Conservation (phyloP, 2,113 vertebrate species). For the Crypturellus undulatus region DNA sequence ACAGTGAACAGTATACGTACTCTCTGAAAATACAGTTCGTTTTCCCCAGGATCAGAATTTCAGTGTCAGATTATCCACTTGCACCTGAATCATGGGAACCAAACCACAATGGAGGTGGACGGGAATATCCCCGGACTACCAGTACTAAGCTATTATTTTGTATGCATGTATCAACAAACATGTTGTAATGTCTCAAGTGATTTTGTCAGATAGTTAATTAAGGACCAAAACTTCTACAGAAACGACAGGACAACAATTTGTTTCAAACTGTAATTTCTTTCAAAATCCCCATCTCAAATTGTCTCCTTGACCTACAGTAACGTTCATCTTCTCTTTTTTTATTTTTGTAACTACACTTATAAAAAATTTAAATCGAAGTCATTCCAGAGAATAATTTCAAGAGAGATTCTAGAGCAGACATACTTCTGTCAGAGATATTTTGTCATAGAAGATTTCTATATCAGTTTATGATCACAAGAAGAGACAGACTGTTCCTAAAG, state of each 20-base stretch:
- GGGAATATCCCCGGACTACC: background rate
- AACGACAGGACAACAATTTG: background rate
- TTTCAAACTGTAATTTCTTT: slow-evolving; percentile 2
- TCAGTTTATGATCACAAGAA: slow-evolving; percentile 52
- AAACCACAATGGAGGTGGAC: rapidly evolving
- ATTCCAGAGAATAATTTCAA: slow-evolving; percentile 55
- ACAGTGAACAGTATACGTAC: background rate
- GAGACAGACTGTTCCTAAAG: slow-evolving; percentile 16
- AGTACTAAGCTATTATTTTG: background rate
- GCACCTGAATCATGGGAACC: background rate
- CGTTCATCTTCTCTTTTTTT: slow-evolving; percentile 4
- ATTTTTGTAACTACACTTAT: slow-evolving; percentile 65
- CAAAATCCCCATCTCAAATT: slow-evolving; percentile 36
- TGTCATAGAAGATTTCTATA: slow-evolving; percentile 48
- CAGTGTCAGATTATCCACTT: background rate
- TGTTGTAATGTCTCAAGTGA: background rate
- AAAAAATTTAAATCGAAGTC: slow-evolving; percentile 56
- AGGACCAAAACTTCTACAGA: background rate
- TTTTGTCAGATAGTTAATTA: background rate
- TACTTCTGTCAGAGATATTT: slow-evolving; percentile 24
- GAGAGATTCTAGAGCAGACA: slow-evolving; percentile 46
- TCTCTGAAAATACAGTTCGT: background rate
- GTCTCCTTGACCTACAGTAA: slow-evolving; percentile 47
- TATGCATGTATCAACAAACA: background rate
- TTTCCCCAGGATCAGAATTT: background rate